A percentile compares a stretch with the other conserved stretches of the same genome.
phyloP scores from a whole-genome alignment of 2,888 invertebrate genomes.

The Mellilla xanthometata region DNA sequence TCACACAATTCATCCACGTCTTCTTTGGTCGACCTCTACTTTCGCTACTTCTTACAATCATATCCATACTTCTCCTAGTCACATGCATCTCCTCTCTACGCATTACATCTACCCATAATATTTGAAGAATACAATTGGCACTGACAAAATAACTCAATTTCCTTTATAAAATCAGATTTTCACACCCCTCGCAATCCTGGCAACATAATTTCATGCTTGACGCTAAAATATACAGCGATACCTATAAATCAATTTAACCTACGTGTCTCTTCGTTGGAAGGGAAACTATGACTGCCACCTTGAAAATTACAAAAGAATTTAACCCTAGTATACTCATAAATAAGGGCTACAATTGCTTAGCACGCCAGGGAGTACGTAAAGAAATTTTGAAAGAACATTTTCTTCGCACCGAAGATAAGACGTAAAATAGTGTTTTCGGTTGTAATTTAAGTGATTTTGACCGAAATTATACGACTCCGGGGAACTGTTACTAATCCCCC shows the following conservation, averaged over 20 bases:
- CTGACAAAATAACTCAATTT: slow-evolving; percentile 3
- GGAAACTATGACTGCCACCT: slow-evolving; percentile 33
- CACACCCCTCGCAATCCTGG: slow-evolving; percentile 22
- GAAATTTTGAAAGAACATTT: slow-evolving; percentile 14
- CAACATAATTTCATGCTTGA: slow-evolving; percentile 37
- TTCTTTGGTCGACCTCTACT: no score
- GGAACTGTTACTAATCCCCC: slow-evolving; percentile 44
- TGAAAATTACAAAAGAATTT: slow-evolving; percentile 10
- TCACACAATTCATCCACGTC: no score
- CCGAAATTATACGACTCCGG: slow-evolving; percentile 46
- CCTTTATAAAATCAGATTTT: slow-evolving; percentile 4
- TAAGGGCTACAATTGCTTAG: slow-evolving; percentile 13
- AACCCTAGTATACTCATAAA: neutral
- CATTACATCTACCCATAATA: no score
- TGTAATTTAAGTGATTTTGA: slow-evolving; percentile 63
- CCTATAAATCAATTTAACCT: slow-evolving; percentile 60
- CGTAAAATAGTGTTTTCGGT: slow-evolving; percentile 55
- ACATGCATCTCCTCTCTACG: no score
- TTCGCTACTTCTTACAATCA: no score
- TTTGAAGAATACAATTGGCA: neutral
- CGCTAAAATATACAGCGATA: slow-evolving; percentile 46
- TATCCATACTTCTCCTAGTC: no score
- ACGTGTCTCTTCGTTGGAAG: slow-evolving; percentile 31
- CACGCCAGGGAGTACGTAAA: slow-evolving; percentile 4
- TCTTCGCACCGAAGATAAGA: slow-evolving; percentile 48